Evolutionary conservation across 1,140 invertebrate species (phyloP).

Genomic region (Caenorhabditis latens): DNA sequence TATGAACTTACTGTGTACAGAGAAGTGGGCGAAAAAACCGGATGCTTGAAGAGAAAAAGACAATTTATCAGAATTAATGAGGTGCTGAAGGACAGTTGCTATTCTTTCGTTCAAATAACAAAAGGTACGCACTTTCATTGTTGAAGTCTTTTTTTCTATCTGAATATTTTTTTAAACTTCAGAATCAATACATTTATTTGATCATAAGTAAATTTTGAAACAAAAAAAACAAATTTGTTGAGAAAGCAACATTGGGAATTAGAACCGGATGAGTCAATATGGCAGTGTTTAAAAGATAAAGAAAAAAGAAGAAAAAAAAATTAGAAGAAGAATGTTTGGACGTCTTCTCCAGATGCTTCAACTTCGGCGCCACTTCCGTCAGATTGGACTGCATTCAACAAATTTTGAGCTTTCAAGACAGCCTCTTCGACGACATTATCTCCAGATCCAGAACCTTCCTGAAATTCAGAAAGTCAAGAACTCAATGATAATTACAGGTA

Average conservation of each 20-base stretch:
- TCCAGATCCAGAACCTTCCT: conserved; percentile 39
- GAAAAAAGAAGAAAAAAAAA: background rate
- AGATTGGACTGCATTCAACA: conserved; percentile 11
- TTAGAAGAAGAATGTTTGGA: conserved; percentile 45
- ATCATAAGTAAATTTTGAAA: no score
- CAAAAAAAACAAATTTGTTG: background rate
- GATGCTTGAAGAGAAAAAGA: conserved; percentile 34
- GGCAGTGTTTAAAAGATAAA: background rate
- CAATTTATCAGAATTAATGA: conserved; percentile 40
- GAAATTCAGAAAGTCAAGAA: background rate
- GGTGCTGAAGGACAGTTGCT: conserved; percentile 17
- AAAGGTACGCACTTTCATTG: conserved; percentile 24
- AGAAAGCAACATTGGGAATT: background rate
- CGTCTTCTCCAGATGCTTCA: conserved; percentile 42
- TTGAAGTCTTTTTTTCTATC: background rate
- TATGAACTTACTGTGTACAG: conserved; percentile 33
- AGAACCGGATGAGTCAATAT: background rate
- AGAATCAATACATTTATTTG: background rate
- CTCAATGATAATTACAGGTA: no score
- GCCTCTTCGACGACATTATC: background rate
- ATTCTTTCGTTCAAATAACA: conserved; percentile 37
- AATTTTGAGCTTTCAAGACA: conserved; percentile 5
- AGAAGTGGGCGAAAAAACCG: conserved; percentile 2
- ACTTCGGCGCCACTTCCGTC: conserved; percentile 24
- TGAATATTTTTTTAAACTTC: background rate